Evolutionary conservation across 1,140 invertebrate genomes (phyloP).

Genomic region (Liolophura sinensis): DNA sequence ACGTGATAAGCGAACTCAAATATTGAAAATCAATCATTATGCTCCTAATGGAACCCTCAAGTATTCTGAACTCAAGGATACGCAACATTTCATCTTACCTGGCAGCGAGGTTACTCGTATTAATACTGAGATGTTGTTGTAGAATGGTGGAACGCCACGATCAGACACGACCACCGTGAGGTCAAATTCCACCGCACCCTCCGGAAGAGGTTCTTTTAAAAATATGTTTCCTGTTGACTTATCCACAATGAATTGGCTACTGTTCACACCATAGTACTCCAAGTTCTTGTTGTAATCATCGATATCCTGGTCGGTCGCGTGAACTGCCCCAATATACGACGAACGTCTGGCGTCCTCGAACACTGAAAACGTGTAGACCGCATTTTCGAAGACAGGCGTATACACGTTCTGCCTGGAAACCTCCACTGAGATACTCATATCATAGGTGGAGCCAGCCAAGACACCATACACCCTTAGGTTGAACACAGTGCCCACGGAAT

Average conservation of each 20-base stretch:
- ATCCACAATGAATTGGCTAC: slow-evolving; percentile 16
- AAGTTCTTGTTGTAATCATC: slow-evolving; percentile 29
- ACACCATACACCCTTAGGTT: slow-evolving; percentile 25
- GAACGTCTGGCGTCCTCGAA: slow-evolving; percentile 21
- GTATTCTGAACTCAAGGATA: too few relatives aligned
- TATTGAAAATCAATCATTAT: too few relatives aligned
- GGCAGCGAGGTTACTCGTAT: slow-evolving; percentile 22
- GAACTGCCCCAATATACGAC: slow-evolving; percentile 19
- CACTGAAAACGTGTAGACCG: slow-evolving; percentile 15
- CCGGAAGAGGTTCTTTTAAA: slow-evolving; percentile 13
- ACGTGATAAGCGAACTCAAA: too few relatives aligned
- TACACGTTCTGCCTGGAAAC: slow-evolving; percentile 27
- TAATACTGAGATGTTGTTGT: slow-evolving; percentile 15
- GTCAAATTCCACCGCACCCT: slow-evolving; percentile 1
- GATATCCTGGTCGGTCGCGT: slow-evolving; percentile 21
- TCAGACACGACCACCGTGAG: slow-evolving; percentile 27
- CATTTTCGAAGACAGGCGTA: slow-evolving; percentile 20
- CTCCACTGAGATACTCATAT: slow-evolving; percentile 24
- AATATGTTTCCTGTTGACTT: slow-evolving; percentile 14
- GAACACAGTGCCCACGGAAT: slow-evolving; percentile 19
- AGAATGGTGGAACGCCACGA: slow-evolving; percentile 26
- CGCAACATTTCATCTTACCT: slow-evolving; percentile 28
- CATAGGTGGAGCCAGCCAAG: slow-evolving; percentile 13
- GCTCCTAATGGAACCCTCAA: too few relatives aligned
- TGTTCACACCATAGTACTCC: slow-evolving; percentile 22